A percentile compares a stretch with the other conserved stretches of the same genome.
Conservation (phyloP, 2,888 invertebrate genomes). For the Rapana venosa region DNA sequence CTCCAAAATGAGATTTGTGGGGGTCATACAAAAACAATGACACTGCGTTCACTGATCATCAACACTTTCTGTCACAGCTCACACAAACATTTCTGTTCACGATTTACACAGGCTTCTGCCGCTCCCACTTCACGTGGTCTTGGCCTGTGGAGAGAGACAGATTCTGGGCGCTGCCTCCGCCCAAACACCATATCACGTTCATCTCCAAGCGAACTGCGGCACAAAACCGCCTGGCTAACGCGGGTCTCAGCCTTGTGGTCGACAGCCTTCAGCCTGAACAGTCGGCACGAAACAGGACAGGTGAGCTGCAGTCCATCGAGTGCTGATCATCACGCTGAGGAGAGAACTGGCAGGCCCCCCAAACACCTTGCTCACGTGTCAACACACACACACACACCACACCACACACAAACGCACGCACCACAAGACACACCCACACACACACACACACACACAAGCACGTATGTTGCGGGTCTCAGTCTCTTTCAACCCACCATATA, state of each 20-base stretch:
- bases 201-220: not conserved
- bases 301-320: not conserved
- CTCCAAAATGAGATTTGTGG: too few relatives aligned
- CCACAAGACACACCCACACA: not conserved
- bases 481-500: too few relatives aligned
- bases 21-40: too few relatives aligned
- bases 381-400: not conserved
- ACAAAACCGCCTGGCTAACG: not conserved
- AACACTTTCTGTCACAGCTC: too few relatives aligned
- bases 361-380: not conserved
- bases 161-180: not conserved
- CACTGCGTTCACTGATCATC: too few relatives aligned
- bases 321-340: constrained; percentile 4
- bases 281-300: not conserved
- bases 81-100: too few relatives aligned
- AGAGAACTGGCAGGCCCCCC: not conserved
- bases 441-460: not conserved
- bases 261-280: not conserved
- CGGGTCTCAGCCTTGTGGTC: not conserved
- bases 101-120: too few relatives aligned
- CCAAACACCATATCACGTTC: constrained; percentile 9
- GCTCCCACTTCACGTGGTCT: not conserved
- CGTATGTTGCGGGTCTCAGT: not conserved
- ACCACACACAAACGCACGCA: not conserved
- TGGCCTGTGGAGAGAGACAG: not conserved